Percentiles rank a stretch among this genome's conserved stretches.
These are phyloP conservation scores for Allolobophora icterica DNA, from an alignment of 2,888 invertebrate genomes.

Conservation along the genomic window DNA sequence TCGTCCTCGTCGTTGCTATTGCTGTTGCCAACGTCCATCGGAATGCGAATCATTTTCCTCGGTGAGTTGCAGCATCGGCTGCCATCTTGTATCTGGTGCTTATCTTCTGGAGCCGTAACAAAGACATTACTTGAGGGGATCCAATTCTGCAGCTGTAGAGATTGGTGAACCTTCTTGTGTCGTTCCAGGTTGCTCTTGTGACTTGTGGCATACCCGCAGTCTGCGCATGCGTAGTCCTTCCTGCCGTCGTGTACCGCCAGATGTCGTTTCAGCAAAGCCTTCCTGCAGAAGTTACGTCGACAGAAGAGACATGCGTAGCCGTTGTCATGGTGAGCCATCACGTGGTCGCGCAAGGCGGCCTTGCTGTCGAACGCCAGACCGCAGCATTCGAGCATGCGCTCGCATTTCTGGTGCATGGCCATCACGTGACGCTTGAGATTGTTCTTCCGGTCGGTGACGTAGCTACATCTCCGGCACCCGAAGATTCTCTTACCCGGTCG, in stretches of 20 bases:
- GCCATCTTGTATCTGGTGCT: background rate
- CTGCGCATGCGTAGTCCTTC: conserved; percentile 64
- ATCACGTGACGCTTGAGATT: conserved; percentile 65
- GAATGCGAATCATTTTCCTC: background rate
- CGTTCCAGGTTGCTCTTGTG: conserved; percentile 67
- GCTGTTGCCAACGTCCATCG: background rate
- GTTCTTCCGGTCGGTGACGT: conserved; percentile 63
- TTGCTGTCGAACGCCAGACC: conserved; percentile 62
- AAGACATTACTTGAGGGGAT: background rate
- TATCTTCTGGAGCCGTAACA: background rate
- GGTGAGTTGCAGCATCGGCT: background rate
- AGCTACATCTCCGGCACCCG: conserved; percentile 59
- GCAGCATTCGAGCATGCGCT: conserved; percentile 61
- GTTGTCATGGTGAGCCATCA: conserved; percentile 61
- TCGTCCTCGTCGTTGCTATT: background rate
- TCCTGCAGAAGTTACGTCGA: conserved; percentile 64
- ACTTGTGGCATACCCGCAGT: conserved; percentile 66
- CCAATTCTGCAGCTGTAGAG: background rate
- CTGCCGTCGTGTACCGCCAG: conserved; percentile 66
- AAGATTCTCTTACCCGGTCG: conserved; percentile 48
- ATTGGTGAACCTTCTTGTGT: conserved; percentile 61
- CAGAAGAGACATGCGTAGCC: conserved; percentile 65
- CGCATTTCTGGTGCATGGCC: conserved; percentile 64
- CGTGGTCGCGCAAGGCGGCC: conserved; percentile 64
- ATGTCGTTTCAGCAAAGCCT: conserved; percentile 66